Evolutionary conservation across 37 sponge, comb jelly and placozoan species (phyloP).

Genomic region (Ephydatia muelleri): DNA sequence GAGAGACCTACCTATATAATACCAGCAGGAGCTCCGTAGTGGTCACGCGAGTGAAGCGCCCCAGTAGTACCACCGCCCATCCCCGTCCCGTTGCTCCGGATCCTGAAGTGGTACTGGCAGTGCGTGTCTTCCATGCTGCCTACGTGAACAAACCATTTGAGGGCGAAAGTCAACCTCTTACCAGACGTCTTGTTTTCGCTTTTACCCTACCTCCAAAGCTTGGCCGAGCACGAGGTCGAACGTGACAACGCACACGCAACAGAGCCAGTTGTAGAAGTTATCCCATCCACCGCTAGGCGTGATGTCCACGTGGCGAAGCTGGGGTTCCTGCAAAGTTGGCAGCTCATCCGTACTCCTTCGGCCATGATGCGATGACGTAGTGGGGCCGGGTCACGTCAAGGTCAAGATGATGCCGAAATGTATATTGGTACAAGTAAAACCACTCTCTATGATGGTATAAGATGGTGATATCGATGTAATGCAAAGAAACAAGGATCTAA

Average conservation of each 20-base stretch:
- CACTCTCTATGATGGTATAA: too few species aligned
- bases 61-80: conserved; percentile 68
- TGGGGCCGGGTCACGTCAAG: too few species aligned
- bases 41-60: conserved; percentile 13
- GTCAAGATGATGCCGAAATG: too few species aligned
- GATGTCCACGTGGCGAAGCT: neutral
- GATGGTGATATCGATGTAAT: too few species aligned
- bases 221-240: conserved; percentile 98
- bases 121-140: conserved; percentile 96
- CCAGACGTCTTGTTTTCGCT: neutral
- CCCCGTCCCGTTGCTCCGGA: conserved; percentile 80
- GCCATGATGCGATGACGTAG: too few species aligned
- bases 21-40: conserved; percentile 65
- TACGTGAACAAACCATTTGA: too few species aligned
- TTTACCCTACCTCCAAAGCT: conserved; percentile 86
- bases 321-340: neutral
- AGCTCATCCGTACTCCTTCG: neutral
- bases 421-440: too few species aligned
- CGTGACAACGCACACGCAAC: conserved; percentile 88
- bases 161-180: too few species aligned
- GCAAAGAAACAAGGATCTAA: too few species aligned
- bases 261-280: conserved; percentile 75
- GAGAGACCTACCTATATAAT: conserved; percentile 43
- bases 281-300: conserved; percentile 20
- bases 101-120: conserved; percentile 92